Evolutionary conservation across 2,797 vertebrate species (phyloP), one percentile per base, ranked within the genome.

Genomic region (Melanogrammus aeglefinus): DNA sequence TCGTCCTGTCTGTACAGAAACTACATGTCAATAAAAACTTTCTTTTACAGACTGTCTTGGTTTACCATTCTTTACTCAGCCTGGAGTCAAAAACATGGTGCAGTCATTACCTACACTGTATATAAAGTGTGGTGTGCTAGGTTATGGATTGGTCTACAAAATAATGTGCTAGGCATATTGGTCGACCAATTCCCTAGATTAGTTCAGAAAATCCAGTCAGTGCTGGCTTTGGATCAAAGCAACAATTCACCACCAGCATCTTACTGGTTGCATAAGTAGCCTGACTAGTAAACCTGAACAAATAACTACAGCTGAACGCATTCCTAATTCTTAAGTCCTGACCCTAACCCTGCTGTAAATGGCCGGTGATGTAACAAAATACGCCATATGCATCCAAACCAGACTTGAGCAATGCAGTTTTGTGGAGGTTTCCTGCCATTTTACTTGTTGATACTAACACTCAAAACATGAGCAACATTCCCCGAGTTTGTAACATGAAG

Each of bases 1-100:
- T 83, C 81, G 82, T 73, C 83, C 79, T 85, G 87, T 87, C 86
- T 92, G 87, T 88, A 89, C 88, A 89, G 85, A 85, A 83, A 76
- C 78, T 81, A 82, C n/a, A 74, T 86, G 88, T 88, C 82, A 86
- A 88, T 86, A 90, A 91, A 87, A 87, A 24, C 24, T 4, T 69
- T 69, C 63, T 24, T 16, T 72, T 38, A 2, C 70, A 31, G 0
- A 72, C 12, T 0, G 29, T 35, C 29, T 72, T 71, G 4, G 63
- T 1, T 9, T 27, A 9, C 63, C 63, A 27, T 3, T 63, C 57
- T 24, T 8, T 51, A 24, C 21, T 24, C 21, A 8, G 0, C 6
- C 6, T 21, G 6, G 21, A 6, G 21, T 63, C 12, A 2, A 69
- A 10, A 6, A 12, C 63, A 69, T 2, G n/a, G 18, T 6, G 47